Evolutionary conservation across 1,140 invertebrate species (phyloP), one percentile per base, ranked within the genome.

Genomic region (Aphelenchoides fujianensis): DNA sequence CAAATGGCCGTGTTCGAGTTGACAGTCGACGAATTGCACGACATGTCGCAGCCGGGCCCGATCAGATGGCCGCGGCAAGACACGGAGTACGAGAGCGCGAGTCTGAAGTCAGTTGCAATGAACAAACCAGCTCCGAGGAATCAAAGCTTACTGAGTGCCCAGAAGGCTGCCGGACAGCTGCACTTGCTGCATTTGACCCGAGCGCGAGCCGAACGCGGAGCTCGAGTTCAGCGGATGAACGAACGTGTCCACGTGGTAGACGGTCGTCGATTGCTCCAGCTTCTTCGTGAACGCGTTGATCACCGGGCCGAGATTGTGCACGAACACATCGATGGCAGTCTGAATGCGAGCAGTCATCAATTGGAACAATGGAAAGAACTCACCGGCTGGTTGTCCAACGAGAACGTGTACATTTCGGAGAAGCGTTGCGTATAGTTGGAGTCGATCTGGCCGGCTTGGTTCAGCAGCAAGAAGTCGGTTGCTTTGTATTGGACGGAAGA

Each of bases 321-420:
- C 78, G 48, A 82, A 75, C 2, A 80, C 71, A 48, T 77, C 76
- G 53, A 80, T 82, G 36, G 78, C 80, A 1, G 63, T 77, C 78
- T 79, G 55, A 53, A 77, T 54, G 30, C 2, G 32, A 31, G 9
- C n/a, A 12, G 9, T 9, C 12, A 69, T 70, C 12, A 7, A 72
- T 9, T 48, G 30, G 2, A 1, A 71, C 30, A 72, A 27, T 23
- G n/a, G 70, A 74, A 41, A n/a, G n/a, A n/a, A 77, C 68, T 53
- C 68, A 79, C 78, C 12, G 78, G 78, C 55, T 80, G 70, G 19
- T 61, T 78, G 27, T 69, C 35, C 57, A 80, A 30, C n/a, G 69
- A 53, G 35, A 80, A 79, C 0, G 74, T 59, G 32, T 82, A 72
- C 12, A 53, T 75, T 37, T 76, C 35, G 27, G 61, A 41, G 61